A percentile compares a stretch with the other conserved stretches of the same genome.
Evolutionary conservation across 2,113 vertebrate genomes (phyloP).

Genomic region (Syrmaticus mikado): DNA sequence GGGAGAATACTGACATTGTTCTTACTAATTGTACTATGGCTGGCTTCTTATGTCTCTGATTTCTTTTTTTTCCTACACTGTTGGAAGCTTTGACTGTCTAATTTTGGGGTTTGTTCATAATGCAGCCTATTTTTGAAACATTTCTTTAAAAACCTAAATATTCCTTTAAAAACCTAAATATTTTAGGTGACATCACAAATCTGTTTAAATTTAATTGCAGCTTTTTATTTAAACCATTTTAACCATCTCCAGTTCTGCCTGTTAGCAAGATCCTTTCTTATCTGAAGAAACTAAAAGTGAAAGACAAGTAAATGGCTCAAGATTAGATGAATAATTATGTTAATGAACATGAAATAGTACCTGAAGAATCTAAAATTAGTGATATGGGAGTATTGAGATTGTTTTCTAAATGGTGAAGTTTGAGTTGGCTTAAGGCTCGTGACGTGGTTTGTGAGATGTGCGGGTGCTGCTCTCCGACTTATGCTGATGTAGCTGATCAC

Average conservation of each 20-base stretch:
- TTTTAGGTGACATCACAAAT: background rate
- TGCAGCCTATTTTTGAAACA: background rate
- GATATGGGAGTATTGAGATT: background rate
- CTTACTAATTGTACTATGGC: background rate
- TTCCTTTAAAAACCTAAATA: background rate
- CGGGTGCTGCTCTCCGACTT: background rate
- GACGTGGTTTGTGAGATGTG: background rate
- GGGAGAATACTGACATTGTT: background rate
- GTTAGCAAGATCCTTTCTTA: slow-evolving; percentile 8
- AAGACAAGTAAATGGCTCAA: slow-evolving; percentile 14
- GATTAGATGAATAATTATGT: background rate
- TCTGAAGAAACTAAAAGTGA: background rate
- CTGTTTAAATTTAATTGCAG: background rate
- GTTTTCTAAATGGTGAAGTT: background rate
- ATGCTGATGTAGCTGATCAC: background rate
- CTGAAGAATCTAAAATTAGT: background rate
- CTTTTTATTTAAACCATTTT: slow-evolving; percentile 20
- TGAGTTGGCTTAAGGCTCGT: background rate
- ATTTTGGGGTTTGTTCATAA: background rate
- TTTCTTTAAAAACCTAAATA: background rate
- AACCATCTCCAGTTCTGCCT: background rate
- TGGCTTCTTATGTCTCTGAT: background rate
- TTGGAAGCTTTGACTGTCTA: background rate
- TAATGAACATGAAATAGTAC: background rate
- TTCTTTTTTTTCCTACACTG: background rate